A percentile compares a stretch with the other conserved stretches of the same genome.
phyloP scores from a whole-genome alignment of 1,140 invertebrate genomes.

The Grapholita molesta region DNA sequence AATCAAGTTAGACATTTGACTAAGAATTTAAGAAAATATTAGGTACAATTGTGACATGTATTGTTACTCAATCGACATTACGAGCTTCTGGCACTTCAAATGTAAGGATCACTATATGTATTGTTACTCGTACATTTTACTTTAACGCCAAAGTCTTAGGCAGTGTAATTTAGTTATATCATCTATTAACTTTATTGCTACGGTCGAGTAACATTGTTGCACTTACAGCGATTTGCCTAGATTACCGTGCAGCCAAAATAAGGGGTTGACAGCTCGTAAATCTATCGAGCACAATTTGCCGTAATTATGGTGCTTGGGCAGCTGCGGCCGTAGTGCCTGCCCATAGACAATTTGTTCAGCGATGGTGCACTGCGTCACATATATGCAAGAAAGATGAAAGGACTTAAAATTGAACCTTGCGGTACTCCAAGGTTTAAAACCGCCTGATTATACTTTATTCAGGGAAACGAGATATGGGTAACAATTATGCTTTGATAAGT shows the following conservation, averaged over 20 bases:
- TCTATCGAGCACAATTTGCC: constrained; percentile 11
- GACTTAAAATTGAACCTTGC: too few species aligned
- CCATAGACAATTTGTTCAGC: background rate
- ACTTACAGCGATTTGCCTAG: background rate
- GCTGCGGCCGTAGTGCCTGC: background rate
- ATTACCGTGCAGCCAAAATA: background rate
- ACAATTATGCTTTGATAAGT: too few species aligned
- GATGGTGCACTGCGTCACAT: background rate
- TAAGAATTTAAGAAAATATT: too few species aligned
- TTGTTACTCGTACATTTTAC: background rate
- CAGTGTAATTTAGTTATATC: background rate
- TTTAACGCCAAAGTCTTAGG: background rate
- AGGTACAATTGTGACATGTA: too few species aligned
- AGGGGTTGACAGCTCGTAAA: constrained; percentile 8
- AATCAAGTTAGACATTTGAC: too few species aligned
- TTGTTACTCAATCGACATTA: too few species aligned
- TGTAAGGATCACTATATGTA: too few species aligned
- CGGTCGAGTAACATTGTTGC: background rate
- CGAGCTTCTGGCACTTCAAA: too few species aligned
- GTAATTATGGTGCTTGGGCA: background rate
- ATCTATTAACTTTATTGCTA: background rate
- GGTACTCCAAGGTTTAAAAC: too few species aligned
- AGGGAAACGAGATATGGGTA: too few species aligned
- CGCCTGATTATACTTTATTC: too few species aligned
- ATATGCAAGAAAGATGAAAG: too few species aligned